A percentile compares a stretch with the other conserved stretches of the same genome.
Evolutionary conservation across 2,888 invertebrate species (phyloP).

Genomic region (Noctua fimbriata): DNA sequence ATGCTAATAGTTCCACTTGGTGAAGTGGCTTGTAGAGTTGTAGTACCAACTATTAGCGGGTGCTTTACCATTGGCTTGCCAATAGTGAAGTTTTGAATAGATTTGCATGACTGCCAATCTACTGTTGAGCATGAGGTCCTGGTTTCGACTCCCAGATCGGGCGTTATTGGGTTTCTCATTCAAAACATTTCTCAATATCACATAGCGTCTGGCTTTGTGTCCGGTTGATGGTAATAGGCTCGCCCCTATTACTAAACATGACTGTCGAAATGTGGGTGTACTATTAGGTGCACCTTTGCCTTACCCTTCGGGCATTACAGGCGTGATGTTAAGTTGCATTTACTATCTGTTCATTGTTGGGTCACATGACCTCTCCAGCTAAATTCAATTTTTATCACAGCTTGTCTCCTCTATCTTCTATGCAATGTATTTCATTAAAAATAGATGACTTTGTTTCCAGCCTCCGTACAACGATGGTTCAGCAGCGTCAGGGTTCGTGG

Average conservation of each 20-base stretch:
- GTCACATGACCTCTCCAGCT: no score
- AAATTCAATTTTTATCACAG: background rate
- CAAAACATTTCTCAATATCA: background rate
- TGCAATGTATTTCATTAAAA: background rate
- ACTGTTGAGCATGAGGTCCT: background rate
- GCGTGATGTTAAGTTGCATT: background rate
- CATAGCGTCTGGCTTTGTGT: background rate
- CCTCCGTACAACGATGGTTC: conserved; percentile 96
- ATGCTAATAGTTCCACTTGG: background rate
- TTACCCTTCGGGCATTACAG: background rate
- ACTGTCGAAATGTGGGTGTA: background rate
- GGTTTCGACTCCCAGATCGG: background rate
- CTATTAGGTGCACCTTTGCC: background rate
- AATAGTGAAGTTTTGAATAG: background rate
- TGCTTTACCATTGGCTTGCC: background rate
- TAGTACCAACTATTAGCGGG: background rate
- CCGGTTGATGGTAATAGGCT: background rate
- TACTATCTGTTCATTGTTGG: background rate
- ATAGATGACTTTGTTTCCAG: conserved; percentile 84
- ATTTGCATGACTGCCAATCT: background rate
- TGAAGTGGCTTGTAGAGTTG: background rate
- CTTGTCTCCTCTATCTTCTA: background rate
- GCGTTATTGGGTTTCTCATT: background rate
- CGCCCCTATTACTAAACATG: background rate
- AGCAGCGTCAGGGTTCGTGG: conserved; percentile 96